Base-by-base conservation (phyloP, 2,888 invertebrate genomes). In the Sarcophaga subvicina region DNA sequence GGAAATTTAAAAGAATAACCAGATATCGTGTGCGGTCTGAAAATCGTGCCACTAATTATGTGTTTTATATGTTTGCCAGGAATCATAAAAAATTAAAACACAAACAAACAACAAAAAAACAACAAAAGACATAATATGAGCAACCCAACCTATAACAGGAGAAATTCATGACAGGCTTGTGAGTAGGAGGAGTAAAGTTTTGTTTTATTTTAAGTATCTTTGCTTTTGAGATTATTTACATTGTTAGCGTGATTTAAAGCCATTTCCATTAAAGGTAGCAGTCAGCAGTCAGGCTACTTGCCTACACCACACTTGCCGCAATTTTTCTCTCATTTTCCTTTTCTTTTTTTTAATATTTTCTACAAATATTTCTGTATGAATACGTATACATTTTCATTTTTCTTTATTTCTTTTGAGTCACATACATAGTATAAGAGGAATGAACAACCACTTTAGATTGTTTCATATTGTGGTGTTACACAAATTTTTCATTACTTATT, bases 31-130 rank as follows among this genome's bases (percentile, higher is more conserved):
- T 83, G 87, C 63, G 81, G 79, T 79, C 70, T 59, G 60, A 62
- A 77, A 87, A 84, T 81, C 84, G 80, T 87, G 84, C 84, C 79
- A 85, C 84, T 87, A 87, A 87, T 87, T 87, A 84, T 84, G 84
- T 87, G 87, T 87, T 87, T 87, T 81, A 83, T 79, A 81, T 79
- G 72, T 84, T 84, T 25, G 60, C 70, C 4, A 77, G 70, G 69
- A 75, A 77, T 54, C 54, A 75, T 72, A 67, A 70, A 81, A 69
- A 64, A 37, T 37, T 1, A 37, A 37, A 37, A 37, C 37, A 37
- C 37, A 37, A 37, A 37, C 37, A 37, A 37, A 37, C 37, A 37
- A 37, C 6, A 2, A 37, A 8, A 37, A 37, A 37, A 37, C 2
- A 37, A 37, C 37, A 37, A 67, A 27, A 59, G n/a, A 27, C 69